Percentiles rank a stretch among this genome's conserved stretches.
Evolutionary conservation across 2,888 invertebrate genomes (phyloP).

Genomic region (Boloria selene): DNA sequence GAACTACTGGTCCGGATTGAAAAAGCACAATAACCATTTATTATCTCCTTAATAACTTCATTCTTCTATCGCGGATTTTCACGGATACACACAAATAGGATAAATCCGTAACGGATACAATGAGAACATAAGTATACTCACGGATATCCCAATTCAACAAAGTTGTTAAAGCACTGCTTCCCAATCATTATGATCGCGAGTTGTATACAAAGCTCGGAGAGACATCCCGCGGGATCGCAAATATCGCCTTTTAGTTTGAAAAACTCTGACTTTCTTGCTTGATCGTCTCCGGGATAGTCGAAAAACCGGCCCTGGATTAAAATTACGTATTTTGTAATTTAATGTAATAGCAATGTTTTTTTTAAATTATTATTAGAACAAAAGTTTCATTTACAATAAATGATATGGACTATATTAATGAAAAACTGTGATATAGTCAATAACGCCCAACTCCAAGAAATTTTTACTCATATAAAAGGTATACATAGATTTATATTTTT

Average conservation of each 20-base stretch:
- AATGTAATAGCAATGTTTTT: too few relatives aligned
- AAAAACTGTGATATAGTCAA: too few relatives aligned
- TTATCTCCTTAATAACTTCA: too few relatives aligned
- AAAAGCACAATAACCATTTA: too few relatives aligned
- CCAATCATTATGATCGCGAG: conserved; percentile 97
- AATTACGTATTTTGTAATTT: not conserved
- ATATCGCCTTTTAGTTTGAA: conserved; percentile 91
- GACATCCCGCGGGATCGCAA: conserved; percentile 95
- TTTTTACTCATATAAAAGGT: too few relatives aligned
- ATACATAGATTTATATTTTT: too few relatives aligned
- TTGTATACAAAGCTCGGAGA: conserved; percentile 95
- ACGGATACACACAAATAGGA: not conserved
- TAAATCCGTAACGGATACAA: not conserved
- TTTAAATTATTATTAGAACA: too few relatives aligned
- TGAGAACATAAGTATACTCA: conserved; percentile 70
- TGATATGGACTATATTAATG: too few relatives aligned
- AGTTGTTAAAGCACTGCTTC: conserved; percentile 96
- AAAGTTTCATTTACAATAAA: too few relatives aligned
- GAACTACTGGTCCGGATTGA: too few relatives aligned
- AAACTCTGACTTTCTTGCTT: conserved; percentile 88
- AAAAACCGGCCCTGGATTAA: conserved; percentile 90
- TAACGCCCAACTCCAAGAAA: too few relatives aligned
- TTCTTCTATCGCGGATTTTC: too few relatives aligned
- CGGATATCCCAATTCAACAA: conserved; percentile 95
- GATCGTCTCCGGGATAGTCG: conserved; percentile 92